These are phyloP conservation scores for Hypotaenidia philippensis DNA, from an alignment of 2,797 vertebrate species.

Conservation along the genomic window DNA sequence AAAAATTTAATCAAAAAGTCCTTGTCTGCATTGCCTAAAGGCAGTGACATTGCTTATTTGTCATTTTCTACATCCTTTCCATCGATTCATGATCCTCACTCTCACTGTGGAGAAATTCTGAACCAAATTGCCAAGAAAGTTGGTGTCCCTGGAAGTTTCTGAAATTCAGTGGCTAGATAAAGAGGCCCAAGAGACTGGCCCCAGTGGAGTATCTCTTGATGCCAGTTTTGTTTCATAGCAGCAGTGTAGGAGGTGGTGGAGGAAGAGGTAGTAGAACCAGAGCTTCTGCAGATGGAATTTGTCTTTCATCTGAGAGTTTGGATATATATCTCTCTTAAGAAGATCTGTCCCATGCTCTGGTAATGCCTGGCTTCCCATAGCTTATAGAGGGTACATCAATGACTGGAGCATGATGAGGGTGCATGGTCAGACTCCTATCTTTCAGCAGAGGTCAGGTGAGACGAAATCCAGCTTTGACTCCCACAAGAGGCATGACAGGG, in stretches of 20 bases:
- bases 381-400: not conserved
- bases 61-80: not conserved
- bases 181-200: not conserved
- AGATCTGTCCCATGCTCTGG: not conserved
- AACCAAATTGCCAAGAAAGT: not conserved
- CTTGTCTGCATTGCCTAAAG: not conserved
- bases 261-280: not conserved
- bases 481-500: not conserved
- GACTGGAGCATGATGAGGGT: too few species aligned
- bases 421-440: not conserved
- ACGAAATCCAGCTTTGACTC: fast-evolving
- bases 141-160: not conserved
- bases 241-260: not conserved
- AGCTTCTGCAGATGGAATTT: not conserved
- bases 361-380: not conserved
- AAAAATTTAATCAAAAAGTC: not conserved
- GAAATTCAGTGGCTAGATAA: not conserved
- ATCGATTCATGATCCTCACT: not conserved
- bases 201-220: fast-evolving
- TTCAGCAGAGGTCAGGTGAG: not conserved
- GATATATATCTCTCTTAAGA: not conserved
- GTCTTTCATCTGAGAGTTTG: not conserved
- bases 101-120: not conserved
- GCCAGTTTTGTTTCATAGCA: not conserved
- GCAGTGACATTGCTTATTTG: not conserved